These are phyloP conservation scores for Allobates femoralis DNA, from an alignment of 2,797 vertebrate species.

Conservation along the genomic window DNA sequence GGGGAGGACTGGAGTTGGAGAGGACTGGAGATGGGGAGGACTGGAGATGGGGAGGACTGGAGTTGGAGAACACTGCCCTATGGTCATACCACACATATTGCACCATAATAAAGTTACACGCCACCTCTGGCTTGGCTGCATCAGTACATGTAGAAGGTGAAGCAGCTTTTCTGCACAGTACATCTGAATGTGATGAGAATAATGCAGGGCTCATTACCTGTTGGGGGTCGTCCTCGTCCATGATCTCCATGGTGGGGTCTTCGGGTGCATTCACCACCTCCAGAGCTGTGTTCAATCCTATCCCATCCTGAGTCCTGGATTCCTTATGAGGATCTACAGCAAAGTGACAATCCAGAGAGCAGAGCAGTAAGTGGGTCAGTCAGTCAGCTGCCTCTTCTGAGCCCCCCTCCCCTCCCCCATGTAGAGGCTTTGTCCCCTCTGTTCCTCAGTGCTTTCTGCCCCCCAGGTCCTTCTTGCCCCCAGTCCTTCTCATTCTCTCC, in stretches of 20 bases:
- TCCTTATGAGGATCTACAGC: background rate
- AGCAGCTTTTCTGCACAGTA: background rate
- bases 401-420: constrained; percentile 7
- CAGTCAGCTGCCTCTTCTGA: background rate
- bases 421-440: background rate
- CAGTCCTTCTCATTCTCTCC: background rate
- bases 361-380: constrained; percentile 1
- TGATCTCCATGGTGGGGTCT: constrained; percentile 27
- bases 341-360: constrained; percentile 3
- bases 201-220: background rate
- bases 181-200: too few species aligned
- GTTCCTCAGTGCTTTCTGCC: background rate
- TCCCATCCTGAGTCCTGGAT: constrained; percentile 26
- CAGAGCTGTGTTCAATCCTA: constrained; percentile 3
- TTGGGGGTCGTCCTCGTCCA: constrained; percentile 39
- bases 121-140: background rate
- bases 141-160: background rate
- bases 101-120: background rate
- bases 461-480: background rate
- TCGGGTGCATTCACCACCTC: background rate
- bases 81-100: background rate
- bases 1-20: too few species aligned
- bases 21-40: too few species aligned
- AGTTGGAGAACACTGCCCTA: too few species aligned
- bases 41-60: too few species aligned